Base-by-base conservation (phyloP, 2,888 invertebrate species). In the Phyto melanocephala region DNA sequence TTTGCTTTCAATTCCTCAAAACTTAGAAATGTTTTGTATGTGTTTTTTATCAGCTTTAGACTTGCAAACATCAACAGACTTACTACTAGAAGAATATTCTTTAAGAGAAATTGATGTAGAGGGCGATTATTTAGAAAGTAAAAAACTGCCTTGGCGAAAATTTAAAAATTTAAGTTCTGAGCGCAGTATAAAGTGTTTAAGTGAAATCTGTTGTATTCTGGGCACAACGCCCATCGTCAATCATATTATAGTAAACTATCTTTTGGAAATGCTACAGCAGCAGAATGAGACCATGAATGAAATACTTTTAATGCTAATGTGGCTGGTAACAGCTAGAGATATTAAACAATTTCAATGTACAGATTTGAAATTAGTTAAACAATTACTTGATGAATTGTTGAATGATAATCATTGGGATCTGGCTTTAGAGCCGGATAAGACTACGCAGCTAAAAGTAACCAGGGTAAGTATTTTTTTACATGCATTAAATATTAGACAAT, bases 91-190 rank as follows among this genome's bases (percentile, higher is more conserved):
- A 84, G 93, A 93, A 76, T 89, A 90, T 78, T 85, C 90, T 0
- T 76, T 91, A 11, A 87, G 89, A 7, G 79, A 86, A 71, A 84
- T 86, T 13, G 62, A 85, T 71, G 76, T 85, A 89, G 92, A 92
- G 83, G 88, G 92, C 37, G 91, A 92, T 65, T 87, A 89, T 71
- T 63, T 76, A 1, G 85, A 88, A 6, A 89, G 91, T 75, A 62
- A 80, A 1, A 89, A 89, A 67, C 90, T 92, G 2, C 93, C 94
- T 0, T 96, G 96, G 96, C 93, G 93, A 77, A 91, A 91, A 60
- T 94, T 94, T 79, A 93, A 92, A 71, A 93, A 94, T 89, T 91
- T 95, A 63, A 92, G 92, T 79, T 92, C 92, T 11, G 86, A 89
- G 24, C 87, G 87, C 2, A 91, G 93, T 58, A 88, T 92, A 76